phyloP scores from a whole-genome alignment of 2,113 vertebrate genomes.

The Neodon shergylaensis region DNA sequence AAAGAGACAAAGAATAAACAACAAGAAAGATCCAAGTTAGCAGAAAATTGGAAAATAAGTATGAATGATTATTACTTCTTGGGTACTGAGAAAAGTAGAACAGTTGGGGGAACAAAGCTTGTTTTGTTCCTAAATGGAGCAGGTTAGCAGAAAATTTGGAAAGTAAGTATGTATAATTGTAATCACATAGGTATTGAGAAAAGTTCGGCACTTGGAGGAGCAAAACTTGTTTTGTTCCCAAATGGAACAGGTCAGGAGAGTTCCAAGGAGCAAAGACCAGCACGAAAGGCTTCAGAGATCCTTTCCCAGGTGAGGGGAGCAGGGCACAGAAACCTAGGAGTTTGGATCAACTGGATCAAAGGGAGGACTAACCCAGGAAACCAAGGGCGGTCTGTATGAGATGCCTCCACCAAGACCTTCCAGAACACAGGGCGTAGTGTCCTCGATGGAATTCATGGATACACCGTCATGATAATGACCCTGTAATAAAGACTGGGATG shows the following conservation, averaged over 20 bases:
- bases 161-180: neutral
- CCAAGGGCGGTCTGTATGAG: accelerated
- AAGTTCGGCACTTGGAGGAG: neutral
- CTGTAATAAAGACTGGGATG: neutral
- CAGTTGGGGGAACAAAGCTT: neutral
- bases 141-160: neutral
- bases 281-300: neutral
- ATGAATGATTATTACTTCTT: neutral
- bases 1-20: too few relatives aligned
- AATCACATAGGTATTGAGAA: neutral
- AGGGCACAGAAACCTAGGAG: neutral
- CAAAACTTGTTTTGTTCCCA: neutral
- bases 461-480: accelerated
- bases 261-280: neutral
- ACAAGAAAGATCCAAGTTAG: neutral
- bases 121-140: neutral
- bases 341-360: neutral
- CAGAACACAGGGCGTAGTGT: neutral
- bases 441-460: accelerated
- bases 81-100: neutral
- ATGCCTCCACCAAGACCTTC: accelerated
- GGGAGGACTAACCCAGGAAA: neutral
- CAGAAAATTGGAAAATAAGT: neutral
- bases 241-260: neutral
- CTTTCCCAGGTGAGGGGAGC: neutral